These are phyloP conservation scores for Aplysia californica DNA, from an alignment of 1,140 invertebrate genomes.

Conservation along the genomic window DNA sequence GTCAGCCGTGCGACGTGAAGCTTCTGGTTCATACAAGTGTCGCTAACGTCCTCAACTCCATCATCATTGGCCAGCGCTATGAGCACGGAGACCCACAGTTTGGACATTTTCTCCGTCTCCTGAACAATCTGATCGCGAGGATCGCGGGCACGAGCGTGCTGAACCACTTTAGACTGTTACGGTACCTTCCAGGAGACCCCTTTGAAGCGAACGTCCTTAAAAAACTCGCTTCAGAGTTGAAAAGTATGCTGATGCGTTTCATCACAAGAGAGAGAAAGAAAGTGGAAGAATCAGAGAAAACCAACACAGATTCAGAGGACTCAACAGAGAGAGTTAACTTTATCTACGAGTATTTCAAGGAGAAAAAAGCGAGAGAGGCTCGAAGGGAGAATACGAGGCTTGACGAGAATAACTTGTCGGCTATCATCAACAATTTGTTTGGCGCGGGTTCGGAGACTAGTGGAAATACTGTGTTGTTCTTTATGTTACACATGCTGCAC, in stretches of 20 bases:
- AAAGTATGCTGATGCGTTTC: not conserved
- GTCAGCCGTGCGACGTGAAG: not conserved
- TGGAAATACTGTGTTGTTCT: not conserved
- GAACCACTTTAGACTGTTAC: not conserved
- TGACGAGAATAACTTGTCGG: not conserved
- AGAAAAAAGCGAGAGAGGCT: not conserved
- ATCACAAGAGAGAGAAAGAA: not conserved
- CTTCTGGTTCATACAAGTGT: not conserved
- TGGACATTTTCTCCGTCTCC: not conserved
- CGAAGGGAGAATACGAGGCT: not conserved
- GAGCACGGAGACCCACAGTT: not conserved
- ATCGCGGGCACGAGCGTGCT: not conserved
- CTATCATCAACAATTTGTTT: not conserved
- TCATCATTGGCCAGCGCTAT: not conserved
- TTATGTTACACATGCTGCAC: not conserved
- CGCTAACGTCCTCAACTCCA: not conserved
- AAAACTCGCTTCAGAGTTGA: not conserved
- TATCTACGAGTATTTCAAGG: not conserved
- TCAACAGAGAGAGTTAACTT: not conserved
- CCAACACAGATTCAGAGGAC: too few species aligned
- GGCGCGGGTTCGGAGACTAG: not conserved
- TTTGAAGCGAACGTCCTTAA: not conserved
- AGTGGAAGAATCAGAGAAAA: not conserved
- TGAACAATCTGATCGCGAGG: not conserved
- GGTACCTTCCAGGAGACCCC: not conserved